Base-by-base conservation (phyloP, 2,888 invertebrate genomes). In the Acrocera orbiculus region DNA sequence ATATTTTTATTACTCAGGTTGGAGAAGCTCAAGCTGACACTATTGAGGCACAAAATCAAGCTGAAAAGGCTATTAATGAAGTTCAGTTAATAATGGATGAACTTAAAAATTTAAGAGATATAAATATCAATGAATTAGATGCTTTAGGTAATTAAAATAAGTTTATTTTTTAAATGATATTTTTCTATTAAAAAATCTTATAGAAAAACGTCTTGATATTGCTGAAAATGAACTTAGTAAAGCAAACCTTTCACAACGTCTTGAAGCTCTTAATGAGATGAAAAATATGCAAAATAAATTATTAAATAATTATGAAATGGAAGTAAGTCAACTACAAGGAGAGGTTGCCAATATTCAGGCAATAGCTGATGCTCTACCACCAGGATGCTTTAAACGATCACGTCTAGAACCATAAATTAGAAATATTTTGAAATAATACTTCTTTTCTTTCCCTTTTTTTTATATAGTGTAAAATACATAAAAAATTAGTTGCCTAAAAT, bases 1-100 rank as follows among this genome's bases (percentile, higher is more conserved):
- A 32, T 28, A 13, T 31, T 34, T 30, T 19, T n/a, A n/a, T n/a
- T 37, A 48, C 48, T 38, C 46, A 86, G 81, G 89, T 92, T 15
- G 86, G 85, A 5, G 75, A 82, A 63, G 87, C 90, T 1, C 83
- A 82, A 51, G 79, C 74, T 5, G 82, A 81, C 44, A 82, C 89
- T 0, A 67, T 71, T 32, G 75, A 80, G 45, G 85, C 87, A 0
- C 74, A 79, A 34, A 74, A 75, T 42, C 79, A 82, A 59, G 86
- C 92, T 1, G 66, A 75, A 16, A 77, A 80, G 46, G 83, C 90
- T 1, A 62, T 86, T 27, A 66, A 68, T 6, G 81, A 82, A 42
- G 71, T 95, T 4, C 69, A 78, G 38, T 71, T 70, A 27, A 86
- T 90, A 35, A 70, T 77, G 50, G 71, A 73, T 15, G 80, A 85